phyloP scores from a whole-genome alignment of 1,140 invertebrate species.

The Papilio polytes region DNA sequence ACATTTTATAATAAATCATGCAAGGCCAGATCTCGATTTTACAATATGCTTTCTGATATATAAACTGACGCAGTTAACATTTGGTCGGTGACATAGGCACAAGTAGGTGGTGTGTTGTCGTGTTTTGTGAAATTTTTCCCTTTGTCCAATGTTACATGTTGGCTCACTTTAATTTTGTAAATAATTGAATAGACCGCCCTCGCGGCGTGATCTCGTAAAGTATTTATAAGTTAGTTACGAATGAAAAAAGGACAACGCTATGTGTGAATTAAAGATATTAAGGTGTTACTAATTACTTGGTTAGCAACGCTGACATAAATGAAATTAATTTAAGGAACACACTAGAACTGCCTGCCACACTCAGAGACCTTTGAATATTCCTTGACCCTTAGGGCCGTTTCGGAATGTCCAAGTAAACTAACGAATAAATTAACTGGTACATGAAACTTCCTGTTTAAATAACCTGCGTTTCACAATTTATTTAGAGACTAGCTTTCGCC shows the following conservation, averaged over 20 bases:
- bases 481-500: too few relatives aligned
- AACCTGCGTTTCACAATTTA: too few relatives aligned
- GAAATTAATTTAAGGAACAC: too few relatives aligned
- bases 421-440: too few relatives aligned
- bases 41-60: background rate
- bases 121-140: background rate
- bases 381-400: too few relatives aligned
- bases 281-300: background rate
- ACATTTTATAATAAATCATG: too few relatives aligned
- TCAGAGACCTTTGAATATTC: too few relatives aligned
- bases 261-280: background rate
- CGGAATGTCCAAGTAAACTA: too few relatives aligned
- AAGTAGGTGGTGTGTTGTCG: background rate
- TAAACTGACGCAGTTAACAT: background rate
- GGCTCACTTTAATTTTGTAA: background rate
- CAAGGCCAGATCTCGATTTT: too few relatives aligned
- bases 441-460: too few relatives aligned
- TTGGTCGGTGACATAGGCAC: background rate
- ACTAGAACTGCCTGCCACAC: too few relatives aligned
- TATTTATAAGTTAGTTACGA: background rate
- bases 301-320: too few relatives aligned
- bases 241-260: background rate
- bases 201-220: constrained; percentile 9
- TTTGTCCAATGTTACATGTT: constrained; percentile 13
- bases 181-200: background rate